These are phyloP conservation scores for Geotrypetes seraphini DNA, from an alignment of 2,797 vertebrate genomes.

Conservation along the genomic window DNA sequence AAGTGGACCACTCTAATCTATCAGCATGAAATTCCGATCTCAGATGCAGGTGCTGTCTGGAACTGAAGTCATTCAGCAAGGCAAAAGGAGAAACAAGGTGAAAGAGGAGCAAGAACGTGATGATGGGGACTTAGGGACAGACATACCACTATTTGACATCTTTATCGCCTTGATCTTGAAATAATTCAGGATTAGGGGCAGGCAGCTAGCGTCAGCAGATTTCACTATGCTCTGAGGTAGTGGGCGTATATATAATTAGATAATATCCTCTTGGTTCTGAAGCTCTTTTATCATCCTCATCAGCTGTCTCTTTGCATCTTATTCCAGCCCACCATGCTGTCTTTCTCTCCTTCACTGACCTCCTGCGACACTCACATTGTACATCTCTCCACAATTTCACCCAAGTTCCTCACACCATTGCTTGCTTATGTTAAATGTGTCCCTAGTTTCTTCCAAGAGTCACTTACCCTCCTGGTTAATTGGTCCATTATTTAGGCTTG, in stretches of 20 bases:
- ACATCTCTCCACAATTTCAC: no score
- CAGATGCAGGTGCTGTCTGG: no score
- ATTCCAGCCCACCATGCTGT: not conserved
- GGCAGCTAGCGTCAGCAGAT: conserved; percentile 6
- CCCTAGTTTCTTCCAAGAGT: conserved; percentile 14
- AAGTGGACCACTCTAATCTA: no score
- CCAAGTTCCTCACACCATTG: not conserved
- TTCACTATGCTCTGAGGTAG: conserved; percentile 16
- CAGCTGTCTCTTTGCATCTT: no score
- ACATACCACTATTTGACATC: no score
- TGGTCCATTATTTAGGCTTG: conserved; percentile 10
- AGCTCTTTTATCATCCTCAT: not conserved
- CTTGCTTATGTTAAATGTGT: conserved; percentile 17
- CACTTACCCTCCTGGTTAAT: conserved; percentile 23
- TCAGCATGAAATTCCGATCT: no score
- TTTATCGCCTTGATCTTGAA: conserved; percentile 15
- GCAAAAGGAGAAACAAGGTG: no score
- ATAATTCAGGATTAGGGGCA: conserved; percentile 27
- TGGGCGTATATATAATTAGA: not conserved
- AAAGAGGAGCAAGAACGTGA: no score
- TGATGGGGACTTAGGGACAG: no score
- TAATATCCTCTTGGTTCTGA: no score
- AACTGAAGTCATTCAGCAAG: no score
- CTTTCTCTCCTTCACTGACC: not conserved
- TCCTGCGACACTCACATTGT: not conserved